Evolutionary conservation across 2,797 vertebrate genomes (phyloP), one percentile per base, ranked within the genome.

Genomic region (Ptychobarbus kaznakovi): DNA sequence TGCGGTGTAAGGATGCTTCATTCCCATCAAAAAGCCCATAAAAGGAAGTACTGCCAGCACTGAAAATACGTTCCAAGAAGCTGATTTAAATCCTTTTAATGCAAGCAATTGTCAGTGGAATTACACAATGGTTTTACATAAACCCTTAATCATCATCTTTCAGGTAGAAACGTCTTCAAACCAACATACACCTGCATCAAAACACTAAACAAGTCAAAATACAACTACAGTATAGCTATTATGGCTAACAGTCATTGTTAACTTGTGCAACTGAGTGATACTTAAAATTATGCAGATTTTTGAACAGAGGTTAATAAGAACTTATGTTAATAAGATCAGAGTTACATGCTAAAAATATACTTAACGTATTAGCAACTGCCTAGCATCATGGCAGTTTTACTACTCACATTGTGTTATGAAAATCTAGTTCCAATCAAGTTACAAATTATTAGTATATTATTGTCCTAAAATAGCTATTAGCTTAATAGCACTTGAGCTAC

Each of bases 111-210:
- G 28, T 68, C 49, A 38, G 74, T 56, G 74, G 51, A 76, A 20
- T 75, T 13, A 51, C 73, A 53, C 11, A 0, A 20, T 38, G 11
- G 74, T 56, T 76, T 75, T 56, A 68, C 20, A 80, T 44, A 38
- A 80, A 51, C 32, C 44, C 80, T 81, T 81, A 68, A 81, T 70
- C 66, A 56, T 49, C 80, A 81, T 70, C 28, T 58, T 70, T 58
- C 13, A 81, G 28, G 35, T 69, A 2, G 35, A 70, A 70, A 56
- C 12, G 0, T 16, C 44, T 35, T 76, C 0, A 3, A 8, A 38
- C 10, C 46, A 28, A 75, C 16, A 10, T 12, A 22, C 49, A 22
- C 69, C 49, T 12, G 42, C 73, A 38, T 56, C 49, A 35, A 53
- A 75, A 18, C 42, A 74, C 40, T 9, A 65, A 65, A 28, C 25